Evolutionary conservation across 2,888 invertebrate species (phyloP).

Genomic region (Poecilobothrus nobilitatus): DNA sequence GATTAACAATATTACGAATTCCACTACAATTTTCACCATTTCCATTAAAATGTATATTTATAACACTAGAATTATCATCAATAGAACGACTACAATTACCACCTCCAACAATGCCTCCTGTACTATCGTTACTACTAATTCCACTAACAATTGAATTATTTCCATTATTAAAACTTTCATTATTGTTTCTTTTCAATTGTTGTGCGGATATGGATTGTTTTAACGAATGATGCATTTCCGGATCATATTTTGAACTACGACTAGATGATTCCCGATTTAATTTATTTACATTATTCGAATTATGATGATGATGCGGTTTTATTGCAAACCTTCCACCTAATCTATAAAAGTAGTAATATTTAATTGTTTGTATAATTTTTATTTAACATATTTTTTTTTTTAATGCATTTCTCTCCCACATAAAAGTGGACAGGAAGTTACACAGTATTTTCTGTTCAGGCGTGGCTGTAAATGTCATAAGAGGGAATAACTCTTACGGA

Average conservation of each 20-base stretch:
- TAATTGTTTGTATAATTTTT: no score
- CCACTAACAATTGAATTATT: neutral
- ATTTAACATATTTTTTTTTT: no score
- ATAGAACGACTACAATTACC: neutral
- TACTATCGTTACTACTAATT: no score
- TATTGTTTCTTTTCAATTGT: neutral
- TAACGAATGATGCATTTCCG: neutral
- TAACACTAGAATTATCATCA: neutral
- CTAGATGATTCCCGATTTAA: constrained; percentile 20
- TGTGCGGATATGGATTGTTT: neutral
- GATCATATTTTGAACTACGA: constrained; percentile 2
- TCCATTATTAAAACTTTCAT: neutral
- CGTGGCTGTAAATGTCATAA: no score
- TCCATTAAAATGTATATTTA: neutral
- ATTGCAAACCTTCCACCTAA: constrained; percentile 42
- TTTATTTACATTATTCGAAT: constrained; percentile 24
- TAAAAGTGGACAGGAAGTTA: no score
- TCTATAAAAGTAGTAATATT: no score
- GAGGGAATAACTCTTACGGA: no score
- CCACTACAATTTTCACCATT: neutral
- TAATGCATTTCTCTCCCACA: no score
- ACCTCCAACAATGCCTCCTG: no score
- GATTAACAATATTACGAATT: neutral
- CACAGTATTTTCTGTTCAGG: no score
- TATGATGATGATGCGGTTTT: constrained; percentile 39